Percentiles rank a stretch among this genome's conserved stretches.
phyloP scores from a whole-genome alignment of 2,888 invertebrate species.

The Hyles lineata region DNA sequence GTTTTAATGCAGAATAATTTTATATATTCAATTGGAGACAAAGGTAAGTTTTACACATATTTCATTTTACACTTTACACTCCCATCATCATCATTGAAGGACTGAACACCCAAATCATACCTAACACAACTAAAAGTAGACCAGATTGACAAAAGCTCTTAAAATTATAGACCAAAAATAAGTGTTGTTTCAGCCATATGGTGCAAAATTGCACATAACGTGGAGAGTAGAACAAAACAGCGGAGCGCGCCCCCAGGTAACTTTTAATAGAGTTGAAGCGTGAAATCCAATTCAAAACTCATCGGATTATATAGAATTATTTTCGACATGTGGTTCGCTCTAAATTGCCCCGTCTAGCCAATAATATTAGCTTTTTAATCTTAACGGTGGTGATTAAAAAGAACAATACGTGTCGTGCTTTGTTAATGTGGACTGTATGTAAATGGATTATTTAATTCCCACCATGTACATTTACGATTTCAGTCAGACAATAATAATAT shows the following conservation, averaged over 20 bases:
- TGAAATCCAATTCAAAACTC: constrained; percentile 55
- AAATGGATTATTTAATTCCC: too few relatives aligned
- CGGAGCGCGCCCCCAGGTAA: constrained; percentile 43
- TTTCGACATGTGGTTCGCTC: constrained; percentile 47
- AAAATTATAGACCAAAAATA: background rate
- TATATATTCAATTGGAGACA: too few relatives aligned
- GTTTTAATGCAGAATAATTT: too few relatives aligned
- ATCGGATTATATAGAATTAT: constrained; percentile 46
- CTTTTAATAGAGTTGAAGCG: constrained; percentile 66
- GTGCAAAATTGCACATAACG: constrained; percentile 6
- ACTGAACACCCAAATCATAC: background rate
- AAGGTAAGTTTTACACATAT: too few relatives aligned
- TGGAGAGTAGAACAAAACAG: constrained; percentile 8
- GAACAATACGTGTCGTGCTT: too few relatives aligned
- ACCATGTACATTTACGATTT: too few relatives aligned
- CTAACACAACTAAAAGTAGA: background rate
- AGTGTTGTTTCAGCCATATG: constrained; percentile 1
- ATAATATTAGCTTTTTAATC: background rate
- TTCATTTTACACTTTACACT: too few relatives aligned
- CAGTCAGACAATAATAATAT: too few relatives aligned
- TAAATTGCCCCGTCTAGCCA: background rate
- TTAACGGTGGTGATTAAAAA: background rate
- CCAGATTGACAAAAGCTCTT: background rate
- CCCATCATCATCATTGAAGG: too few relatives aligned
- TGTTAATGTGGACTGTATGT: too few relatives aligned